phyloP scores from a whole-genome alignment of 2,888 invertebrate species.

The Microctonus brassicae region DNA sequence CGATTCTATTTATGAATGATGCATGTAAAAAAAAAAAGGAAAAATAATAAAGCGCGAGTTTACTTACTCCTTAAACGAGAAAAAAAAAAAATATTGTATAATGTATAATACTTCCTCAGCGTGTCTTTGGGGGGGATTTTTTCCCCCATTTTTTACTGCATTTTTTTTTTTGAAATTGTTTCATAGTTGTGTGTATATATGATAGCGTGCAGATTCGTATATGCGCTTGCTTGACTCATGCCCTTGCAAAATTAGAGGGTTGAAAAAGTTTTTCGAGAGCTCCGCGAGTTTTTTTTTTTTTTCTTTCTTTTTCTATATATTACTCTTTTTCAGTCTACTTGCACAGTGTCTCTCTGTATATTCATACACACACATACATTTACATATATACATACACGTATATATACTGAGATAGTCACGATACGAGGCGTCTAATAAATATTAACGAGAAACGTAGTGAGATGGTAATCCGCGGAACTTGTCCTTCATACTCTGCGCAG shows the following conservation, averaged over 20 bases:
- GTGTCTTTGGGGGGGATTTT: neutral
- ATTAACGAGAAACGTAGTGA: conserved; percentile 63
- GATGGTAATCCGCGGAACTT: conserved; percentile 65
- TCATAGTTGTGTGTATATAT: conserved; percentile 12
- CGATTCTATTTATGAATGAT: neutral
- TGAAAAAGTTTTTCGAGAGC: conserved; percentile 54
- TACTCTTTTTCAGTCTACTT: neutral
- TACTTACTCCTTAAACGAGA: neutral
- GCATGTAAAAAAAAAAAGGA: neutral
- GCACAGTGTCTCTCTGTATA: conserved; percentile 23
- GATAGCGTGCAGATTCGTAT: conserved; percentile 9
- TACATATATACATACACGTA: conserved; percentile 13
- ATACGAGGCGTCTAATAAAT: conserved; percentile 61
- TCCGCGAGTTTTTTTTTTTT: neutral
- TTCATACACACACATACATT: conserved; percentile 32
- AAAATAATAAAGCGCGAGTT: no score
- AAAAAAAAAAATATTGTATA: neutral
- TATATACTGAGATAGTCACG: conserved; percentile 41
- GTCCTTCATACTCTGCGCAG: conserved; percentile 48
- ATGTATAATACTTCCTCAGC: neutral
- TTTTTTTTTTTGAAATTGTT: neutral
- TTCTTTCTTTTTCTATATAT: neutral
- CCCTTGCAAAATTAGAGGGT: conserved; percentile 51
- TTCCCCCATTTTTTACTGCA: neutral
- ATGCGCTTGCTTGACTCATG: conserved; percentile 16